phyloP scores from a whole-genome alignment of 2,888 invertebrate species.

The Mystacides longicornis region DNA sequence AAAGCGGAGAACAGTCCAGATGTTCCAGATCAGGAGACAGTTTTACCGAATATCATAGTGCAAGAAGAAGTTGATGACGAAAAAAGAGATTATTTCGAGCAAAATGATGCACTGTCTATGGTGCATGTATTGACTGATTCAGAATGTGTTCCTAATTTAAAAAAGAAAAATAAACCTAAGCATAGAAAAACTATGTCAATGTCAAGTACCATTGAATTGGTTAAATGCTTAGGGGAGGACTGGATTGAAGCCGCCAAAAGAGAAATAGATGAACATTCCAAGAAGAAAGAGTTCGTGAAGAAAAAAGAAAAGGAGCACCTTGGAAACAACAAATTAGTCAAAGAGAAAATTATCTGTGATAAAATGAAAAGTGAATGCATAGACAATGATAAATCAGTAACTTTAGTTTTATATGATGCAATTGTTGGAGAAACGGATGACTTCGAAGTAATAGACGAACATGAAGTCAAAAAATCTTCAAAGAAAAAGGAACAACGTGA shows the following conservation, averaged over 20 bases:
- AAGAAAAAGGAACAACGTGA: constrained; percentile 39
- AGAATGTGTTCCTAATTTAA: constrained; percentile 36
- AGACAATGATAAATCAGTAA: constrained; percentile 16
- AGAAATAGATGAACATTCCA: constrained; percentile 38
- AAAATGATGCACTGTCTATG: constrained; percentile 44
- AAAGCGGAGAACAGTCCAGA: background rate
- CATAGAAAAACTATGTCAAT: constrained; percentile 47
- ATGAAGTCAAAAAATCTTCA: constrained; percentile 38
- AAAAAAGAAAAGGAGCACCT: constrained; percentile 34
- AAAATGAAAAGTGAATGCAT: constrained; percentile 5
- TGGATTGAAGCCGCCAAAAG: constrained; percentile 41
- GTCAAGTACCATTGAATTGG: constrained; percentile 45
- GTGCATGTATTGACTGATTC: constrained; percentile 45
- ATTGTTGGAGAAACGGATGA: constrained; percentile 30
- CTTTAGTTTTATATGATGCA: constrained; percentile 21
- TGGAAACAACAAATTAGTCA: background rate
- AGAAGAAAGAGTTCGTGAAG: constrained; percentile 32
- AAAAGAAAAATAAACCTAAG: constrained; percentile 34
- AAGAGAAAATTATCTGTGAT: constrained; percentile 5
- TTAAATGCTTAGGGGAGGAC: constrained; percentile 43
- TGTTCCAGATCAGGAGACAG: background rate
- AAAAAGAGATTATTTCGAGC: constrained; percentile 43
- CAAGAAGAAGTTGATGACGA: constrained; percentile 29
- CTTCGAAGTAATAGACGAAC: constrained; percentile 32
- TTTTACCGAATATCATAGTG: constrained; percentile 9